Base-by-base conservation (phyloP, 2,113 vertebrate species). In the Gallinago jamesoni region DNA sequence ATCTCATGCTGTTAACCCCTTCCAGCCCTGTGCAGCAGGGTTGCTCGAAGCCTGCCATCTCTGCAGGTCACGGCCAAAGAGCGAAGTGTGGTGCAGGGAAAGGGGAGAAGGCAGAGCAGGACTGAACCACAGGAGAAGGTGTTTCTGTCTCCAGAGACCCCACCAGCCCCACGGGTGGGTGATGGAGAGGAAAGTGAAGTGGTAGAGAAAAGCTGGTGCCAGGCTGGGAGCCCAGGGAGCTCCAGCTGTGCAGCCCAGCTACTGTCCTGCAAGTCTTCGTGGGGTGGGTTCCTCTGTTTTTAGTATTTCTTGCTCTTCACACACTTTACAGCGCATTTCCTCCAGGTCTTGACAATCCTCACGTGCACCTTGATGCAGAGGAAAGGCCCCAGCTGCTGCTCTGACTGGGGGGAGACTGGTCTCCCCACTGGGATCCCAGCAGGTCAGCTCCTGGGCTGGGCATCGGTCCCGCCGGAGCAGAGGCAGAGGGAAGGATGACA, bases 1-100 rank as follows among this genome's bases (percentile, higher is more conserved):
- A 62, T 90, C 66, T 82, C 84, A 24, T 47, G 62, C 33, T 4
- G 1, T 95, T 97, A 97, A 96, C 97, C 70, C 86, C 30, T 93
- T 94, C 84, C 45, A 80, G 74, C 9, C 47, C 64, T 10, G 27
- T 24, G 50, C 60, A 21, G 62, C 14, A 60, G 62, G 33, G 50
- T 10, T 75, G 83, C 60, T 77, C 4, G 1, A 56, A 96, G 31
- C 41, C 48, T 41, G 24, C 24, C 3, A 7, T 24, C 45, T 35
- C 63, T 41, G 64, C 75, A 8, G 62, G 74, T 82, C 33, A 7
- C 2, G 4, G 59, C 25, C 39, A 25, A 62, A 74, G 7, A 19
- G 50, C 0, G 0, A 39, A 23, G 18, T 9, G 10, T 23, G 14
- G 7, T 21, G 50, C 5, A 10, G 56, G 57, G 28, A 9, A 25